Evolutionary conservation across 2,797 vertebrate species (phyloP), one percentile per base, ranked within the genome.

Genomic region (Microchirus variegatus): DNA sequence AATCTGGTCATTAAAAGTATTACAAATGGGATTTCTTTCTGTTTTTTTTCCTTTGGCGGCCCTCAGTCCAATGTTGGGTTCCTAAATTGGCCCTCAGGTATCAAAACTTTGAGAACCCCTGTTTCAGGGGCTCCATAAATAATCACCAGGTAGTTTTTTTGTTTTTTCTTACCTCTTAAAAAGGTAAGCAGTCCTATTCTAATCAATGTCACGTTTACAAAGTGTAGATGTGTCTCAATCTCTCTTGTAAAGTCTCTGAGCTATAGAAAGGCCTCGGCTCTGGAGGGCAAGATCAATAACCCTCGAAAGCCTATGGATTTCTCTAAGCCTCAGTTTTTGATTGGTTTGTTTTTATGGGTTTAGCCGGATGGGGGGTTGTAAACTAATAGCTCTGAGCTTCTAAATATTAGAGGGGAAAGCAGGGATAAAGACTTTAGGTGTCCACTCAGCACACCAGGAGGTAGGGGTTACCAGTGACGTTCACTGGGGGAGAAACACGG

Each of bases 281-380:
- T 77, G 36, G 63, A 80, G 75, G 67, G 53, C 18, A 17, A 62
- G 81, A 90, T 91, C 87, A 78, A 91, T 90, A 84, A 46, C 57
- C 59, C 45, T 55, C 75, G 77, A 88, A 85, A 88, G 75, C 71
- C 87, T 82, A 69, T 70, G 80, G 78, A 82, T 88, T 85, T 83
- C 67, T 77, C 67, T 71, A 74, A 82, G 74, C 77, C 77, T 50
- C 35, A 5, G 52, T 73, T 70, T 82, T 79, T 85, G 83, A 87
- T 88, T 86, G 78, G 82, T 86, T 82, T 84, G 67, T 80, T 89
- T 89, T 86, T 84, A 82, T 67, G 53, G 79, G 76, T 78, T 78
- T 70, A 80, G 75, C 63, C 59, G 79, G 67, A 81, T 81, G 68
- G 81, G 73, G 48, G 56, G 63, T 58, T 78, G 82, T 86, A 82